Evolutionary conservation across 2,888 invertebrate genomes (phyloP).

Genomic region (Pristionchus mayeri): DNA sequence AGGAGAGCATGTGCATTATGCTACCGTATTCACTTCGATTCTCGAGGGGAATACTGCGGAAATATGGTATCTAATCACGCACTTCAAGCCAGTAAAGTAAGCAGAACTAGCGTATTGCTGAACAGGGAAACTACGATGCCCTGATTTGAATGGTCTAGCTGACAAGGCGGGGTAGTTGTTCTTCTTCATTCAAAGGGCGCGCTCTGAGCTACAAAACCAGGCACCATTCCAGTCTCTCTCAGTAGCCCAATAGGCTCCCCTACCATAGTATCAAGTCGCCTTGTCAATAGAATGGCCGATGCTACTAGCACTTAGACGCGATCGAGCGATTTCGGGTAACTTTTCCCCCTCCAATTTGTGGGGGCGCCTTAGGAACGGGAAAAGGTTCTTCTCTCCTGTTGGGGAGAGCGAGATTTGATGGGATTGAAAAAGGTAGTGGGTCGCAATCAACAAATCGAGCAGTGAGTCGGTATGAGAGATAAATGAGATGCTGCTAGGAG

Average conservation of each 20-base stretch:
- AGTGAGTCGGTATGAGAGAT: conserved; percentile 14
- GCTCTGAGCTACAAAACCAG: neutral
- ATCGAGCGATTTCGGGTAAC: conserved; percentile 10
- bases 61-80: no score
- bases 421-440: conserved; percentile 12
- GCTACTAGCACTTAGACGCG: conserved; percentile 29
- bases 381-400: no score
- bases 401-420: conserved; percentile 22
- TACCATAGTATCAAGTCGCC: conserved; percentile 20
- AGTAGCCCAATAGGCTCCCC: conserved; percentile 7
- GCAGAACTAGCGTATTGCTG: no score
- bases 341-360: neutral
- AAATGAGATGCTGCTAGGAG: conserved; percentile 35
- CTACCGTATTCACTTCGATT: neutral
- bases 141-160: no score
- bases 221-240: neutral
- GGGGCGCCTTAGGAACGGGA: neutral
- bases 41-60: neutral
- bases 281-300: conserved; percentile 24
- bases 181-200: no score
- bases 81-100: no score
- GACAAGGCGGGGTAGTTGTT: no score
- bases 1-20: neutral
- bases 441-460: conserved; percentile 32
- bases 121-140: no score